phyloP scores from a whole-genome alignment of 2,113 vertebrate species.

The Microtus pennsylvanicus region DNA sequence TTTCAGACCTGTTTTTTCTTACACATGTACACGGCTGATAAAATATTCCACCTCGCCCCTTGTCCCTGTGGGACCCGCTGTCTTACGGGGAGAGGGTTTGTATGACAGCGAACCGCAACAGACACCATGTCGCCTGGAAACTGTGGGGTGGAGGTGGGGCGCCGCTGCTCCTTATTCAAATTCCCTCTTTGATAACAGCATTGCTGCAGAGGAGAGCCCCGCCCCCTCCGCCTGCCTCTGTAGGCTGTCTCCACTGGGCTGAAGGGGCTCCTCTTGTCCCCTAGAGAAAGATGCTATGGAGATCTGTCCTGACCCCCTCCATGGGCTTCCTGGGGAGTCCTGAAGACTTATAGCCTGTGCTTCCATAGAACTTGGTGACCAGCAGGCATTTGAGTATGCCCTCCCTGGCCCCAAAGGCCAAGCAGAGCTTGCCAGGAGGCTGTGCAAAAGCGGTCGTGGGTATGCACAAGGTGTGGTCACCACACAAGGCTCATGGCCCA shows the following conservation, averaged over 20 bases:
- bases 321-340: not conserved
- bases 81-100: conserved; percentile 83
- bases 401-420: not conserved
- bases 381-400: not conserved
- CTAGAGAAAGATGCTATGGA: not conserved
- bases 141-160: not conserved
- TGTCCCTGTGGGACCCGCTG: conserved; percentile 83
- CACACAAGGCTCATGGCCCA: not conserved
- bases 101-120: conserved; percentile 83
- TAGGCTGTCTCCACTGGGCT: not conserved
- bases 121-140: conserved; percentile 85
- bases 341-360: not conserved
- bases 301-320: not conserved
- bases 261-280: not conserved
- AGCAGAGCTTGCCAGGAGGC: not conserved
- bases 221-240: not conserved
- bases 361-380: not conserved
- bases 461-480: too few relatives aligned
- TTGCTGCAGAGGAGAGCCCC: not conserved
- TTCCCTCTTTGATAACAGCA: not conserved
- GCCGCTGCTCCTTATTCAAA: not conserved
- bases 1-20: conserved; percentile 82
- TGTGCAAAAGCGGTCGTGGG: not conserved
- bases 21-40: conserved; percentile 88
- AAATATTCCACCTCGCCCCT: conserved; percentile 86